Base-by-base conservation (phyloP, 2,113 vertebrate species). In the Nibea coibor region DNA sequence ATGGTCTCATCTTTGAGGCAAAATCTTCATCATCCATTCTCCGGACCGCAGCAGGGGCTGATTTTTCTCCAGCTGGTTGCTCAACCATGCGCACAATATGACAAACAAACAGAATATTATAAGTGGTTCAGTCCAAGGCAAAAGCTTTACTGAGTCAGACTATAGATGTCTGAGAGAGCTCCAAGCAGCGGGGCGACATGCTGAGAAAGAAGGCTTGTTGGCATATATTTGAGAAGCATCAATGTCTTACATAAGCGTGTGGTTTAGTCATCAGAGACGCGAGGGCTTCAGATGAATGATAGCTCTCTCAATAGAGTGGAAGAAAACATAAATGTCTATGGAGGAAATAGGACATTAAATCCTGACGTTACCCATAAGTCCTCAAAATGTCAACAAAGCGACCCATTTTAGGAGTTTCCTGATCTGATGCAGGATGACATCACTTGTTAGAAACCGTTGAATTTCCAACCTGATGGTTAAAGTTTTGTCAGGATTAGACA, bases 11-110 rank as follows among this genome's bases (percentile, higher is more conserved):
- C 15, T 78, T 71, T 64, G 28, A 63, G 57, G 74, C 47, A 56
- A 80, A 72, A 71, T 81, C 69, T 61, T 82, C n/a, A 75, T 80
- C 64, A 87, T 83, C 24, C 42, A 70, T 74, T 89, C 48, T 80
- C 17, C 62, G 71, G 67, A 72, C 47, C 48, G 61, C 35, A 68
- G 71, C 50, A 70, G 54, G 24, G 48, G 28, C 31, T 16, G 19
- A 45, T 22, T 59, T n/a, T 42, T 39, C 53, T 45, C 35, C 5
- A 17, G 11, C 48, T 68, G 64, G 57, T 51, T 58, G 67, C 48
- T 61, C 64, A 80, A 66, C 51, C 16, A 22, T 72, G 56, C 42
- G 59, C 42, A 63, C 43, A 71, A 71, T 28, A 35, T 4, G 4
- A 28, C 62, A 70, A 72, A 76, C 72, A 79, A 48, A 71, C 22